Conservation (phyloP, 37 sponge, comb jelly and placozoan species). For the Crambe crambe region DNA sequence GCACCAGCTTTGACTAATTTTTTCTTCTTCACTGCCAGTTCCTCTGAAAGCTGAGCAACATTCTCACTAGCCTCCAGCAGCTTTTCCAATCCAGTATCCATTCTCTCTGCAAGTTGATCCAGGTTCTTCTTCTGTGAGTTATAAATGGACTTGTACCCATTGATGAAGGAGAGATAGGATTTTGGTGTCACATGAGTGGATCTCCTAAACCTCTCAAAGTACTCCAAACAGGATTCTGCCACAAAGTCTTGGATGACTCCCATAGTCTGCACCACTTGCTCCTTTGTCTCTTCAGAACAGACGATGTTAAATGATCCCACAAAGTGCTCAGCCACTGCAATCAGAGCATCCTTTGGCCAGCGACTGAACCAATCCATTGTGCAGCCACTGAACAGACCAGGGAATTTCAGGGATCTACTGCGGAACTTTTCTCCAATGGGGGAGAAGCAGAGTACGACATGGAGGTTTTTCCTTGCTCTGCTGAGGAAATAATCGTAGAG, state of each 20-base stretch:
- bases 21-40: constrained; percentile 95
- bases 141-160: constrained; percentile 93
- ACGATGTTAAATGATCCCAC: constrained; percentile 79
- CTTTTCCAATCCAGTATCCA: constrained; percentile 96
- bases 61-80: constrained; percentile 92
- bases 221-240: constrained; percentile 94
- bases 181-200: constrained; percentile 99
- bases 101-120: constrained; percentile 85
- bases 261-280: constrained; percentile 94
- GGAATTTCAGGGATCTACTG: constrained; percentile 95
- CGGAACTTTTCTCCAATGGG: constrained; percentile 99
- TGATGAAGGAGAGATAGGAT: constrained; percentile 97
- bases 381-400: constrained; percentile 98
- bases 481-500: constrained; percentile 97
- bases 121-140: constrained; percentile 79
- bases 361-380: constrained; percentile 99
- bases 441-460: constrained; percentile 99
- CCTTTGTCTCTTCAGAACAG: constrained; percentile 82
- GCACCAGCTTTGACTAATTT: constrained; percentile 88
- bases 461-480: constrained; percentile 94
- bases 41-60: constrained; percentile 84
- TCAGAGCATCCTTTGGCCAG: constrained; percentile 99
- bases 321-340: constrained; percentile 98
- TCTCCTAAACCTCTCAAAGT: constrained; percentile 95
- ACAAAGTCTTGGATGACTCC: constrained; percentile 97